These are phyloP conservation scores for Nymphalis c-album DNA, from an alignment of 2,888 invertebrate species.

Conservation along the genomic window DNA sequence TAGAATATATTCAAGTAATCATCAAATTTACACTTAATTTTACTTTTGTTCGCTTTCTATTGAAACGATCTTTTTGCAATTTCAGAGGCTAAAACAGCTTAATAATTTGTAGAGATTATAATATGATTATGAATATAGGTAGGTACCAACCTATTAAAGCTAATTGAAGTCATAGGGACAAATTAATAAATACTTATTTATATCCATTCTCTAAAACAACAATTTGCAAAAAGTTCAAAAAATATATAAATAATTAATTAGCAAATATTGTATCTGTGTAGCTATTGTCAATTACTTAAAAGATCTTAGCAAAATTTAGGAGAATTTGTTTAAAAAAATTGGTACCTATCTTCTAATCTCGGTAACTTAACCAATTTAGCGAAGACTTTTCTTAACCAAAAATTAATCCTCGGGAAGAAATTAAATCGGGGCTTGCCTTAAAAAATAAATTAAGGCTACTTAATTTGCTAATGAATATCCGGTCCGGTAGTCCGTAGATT, in stretches of 20 bases:
- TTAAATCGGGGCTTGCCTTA: neutral
- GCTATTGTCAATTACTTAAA: too few species aligned
- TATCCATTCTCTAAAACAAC: too few species aligned
- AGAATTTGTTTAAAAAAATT: too few species aligned
- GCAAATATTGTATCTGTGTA: too few species aligned
- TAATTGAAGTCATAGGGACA: neutral
- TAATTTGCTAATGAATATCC: neutral
- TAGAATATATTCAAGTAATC: neutral
- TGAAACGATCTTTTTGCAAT: neutral
- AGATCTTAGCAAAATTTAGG: too few species aligned
- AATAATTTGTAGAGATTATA: neutral
- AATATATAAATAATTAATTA: too few species aligned
- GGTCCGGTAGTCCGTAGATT: neutral
- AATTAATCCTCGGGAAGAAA: too few species aligned
- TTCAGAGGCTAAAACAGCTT: neutral
- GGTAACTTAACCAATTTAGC: too few species aligned
- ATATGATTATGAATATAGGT: neutral
- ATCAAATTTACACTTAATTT: neutral
- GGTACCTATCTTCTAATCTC: too few species aligned
- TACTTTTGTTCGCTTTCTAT: neutral
- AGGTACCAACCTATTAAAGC: neutral
- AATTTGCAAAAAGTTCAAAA: too few species aligned
- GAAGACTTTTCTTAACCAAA: too few species aligned
- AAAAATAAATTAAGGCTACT: neutral
- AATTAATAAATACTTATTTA: too few species aligned